A percentile compares a stretch with the other conserved stretches of the same genome.
Evolutionary conservation across 2,113 vertebrate genomes (phyloP).

Genomic region (Lampris megalopsis): DNA sequence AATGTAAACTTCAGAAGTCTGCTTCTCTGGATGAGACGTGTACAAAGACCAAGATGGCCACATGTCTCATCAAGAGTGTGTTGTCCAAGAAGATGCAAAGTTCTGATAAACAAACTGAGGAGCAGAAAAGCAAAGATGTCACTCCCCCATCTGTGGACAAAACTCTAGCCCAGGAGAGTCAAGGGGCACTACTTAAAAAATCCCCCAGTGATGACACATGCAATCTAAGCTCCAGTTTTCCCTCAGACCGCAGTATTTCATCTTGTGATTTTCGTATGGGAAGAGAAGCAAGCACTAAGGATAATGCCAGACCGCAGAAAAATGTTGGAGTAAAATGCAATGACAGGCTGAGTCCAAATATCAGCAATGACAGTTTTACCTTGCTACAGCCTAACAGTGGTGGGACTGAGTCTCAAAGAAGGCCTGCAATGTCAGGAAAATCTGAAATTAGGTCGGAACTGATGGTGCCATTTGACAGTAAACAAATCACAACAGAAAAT

Average conservation of each 20-base stretch:
- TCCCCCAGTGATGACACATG: constrained; percentile 48
- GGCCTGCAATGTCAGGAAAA: constrained; percentile 12
- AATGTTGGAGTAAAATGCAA: constrained; percentile 34
- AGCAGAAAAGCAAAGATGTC: constrained; percentile 55
- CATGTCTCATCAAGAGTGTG: constrained; percentile 89
- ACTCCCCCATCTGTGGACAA: constrained; percentile 45
- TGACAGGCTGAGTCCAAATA: constrained; percentile 62
- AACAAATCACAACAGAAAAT: constrained; percentile 32
- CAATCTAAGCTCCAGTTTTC: constrained; percentile 72
- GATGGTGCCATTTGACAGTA: constrained; percentile 60
- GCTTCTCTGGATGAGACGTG: constrained; percentile 85
- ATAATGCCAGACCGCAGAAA: constrained; percentile 50
- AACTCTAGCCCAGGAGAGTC: constrained; percentile 38
- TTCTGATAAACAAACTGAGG: constrained; percentile 69
- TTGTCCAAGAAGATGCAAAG: constrained; percentile 91
- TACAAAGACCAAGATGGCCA: constrained; percentile 86
- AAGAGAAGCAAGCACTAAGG: constrained; percentile 52
- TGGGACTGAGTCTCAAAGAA: constrained; percentile 53
- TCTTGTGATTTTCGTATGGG: constrained; percentile 70
- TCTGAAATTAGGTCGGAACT: constrained; percentile 65
- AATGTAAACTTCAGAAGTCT: constrained; percentile 84
- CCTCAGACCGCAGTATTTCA: constrained; percentile 81
- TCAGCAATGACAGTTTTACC: constrained; percentile 59
- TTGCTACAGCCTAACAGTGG: constrained; percentile 61
- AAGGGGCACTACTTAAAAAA: constrained; percentile 33